Conservation (phyloP, 2,113 vertebrate genomes). For the Balaenoptera acutorostrata region DNA sequence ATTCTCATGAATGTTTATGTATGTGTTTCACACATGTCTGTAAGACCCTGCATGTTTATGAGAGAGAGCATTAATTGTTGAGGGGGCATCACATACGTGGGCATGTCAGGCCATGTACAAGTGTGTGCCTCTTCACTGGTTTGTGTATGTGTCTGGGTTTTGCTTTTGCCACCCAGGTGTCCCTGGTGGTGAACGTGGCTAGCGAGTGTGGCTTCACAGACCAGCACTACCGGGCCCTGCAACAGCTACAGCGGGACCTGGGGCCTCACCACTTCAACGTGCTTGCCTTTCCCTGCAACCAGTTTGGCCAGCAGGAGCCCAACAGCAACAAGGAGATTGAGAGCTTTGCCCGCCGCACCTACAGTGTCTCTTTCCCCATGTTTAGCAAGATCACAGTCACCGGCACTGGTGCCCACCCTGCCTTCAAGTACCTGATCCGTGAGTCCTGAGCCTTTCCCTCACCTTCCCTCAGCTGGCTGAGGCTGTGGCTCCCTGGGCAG, state of each 20-base stretch:
- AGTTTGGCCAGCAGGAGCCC: slow-evolving; percentile 97
- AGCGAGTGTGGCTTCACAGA: slow-evolving; percentile 97
- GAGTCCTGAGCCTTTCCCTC: slow-evolving; percentile 64
- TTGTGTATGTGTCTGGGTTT: neutral
- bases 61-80: neutral
- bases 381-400: slow-evolving; percentile 94
- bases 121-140: neutral
- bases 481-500: neutral
- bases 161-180: slow-evolving; percentile 82
- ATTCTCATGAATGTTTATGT: neutral
- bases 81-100: neutral
- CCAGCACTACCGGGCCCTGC: slow-evolving; percentile 91
- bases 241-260: slow-evolving; percentile 92
- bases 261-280: slow-evolving; percentile 96
- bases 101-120: neutral
- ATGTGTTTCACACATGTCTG: neutral
- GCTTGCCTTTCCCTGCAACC: slow-evolving; percentile 97
- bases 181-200: slow-evolving; percentile 95
- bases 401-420: slow-evolving; percentile 90
- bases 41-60: neutral
- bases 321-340: slow-evolving; percentile 95
- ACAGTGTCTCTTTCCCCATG: slow-evolving; percentile 92
- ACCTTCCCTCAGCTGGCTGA: neutral
- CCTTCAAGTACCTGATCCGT: slow-evolving; percentile 92
- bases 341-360: slow-evolving; percentile 90